Evolutionary conservation across 2,797 vertebrate species (phyloP).

Genomic region (Gambusia yucatana): DNA sequence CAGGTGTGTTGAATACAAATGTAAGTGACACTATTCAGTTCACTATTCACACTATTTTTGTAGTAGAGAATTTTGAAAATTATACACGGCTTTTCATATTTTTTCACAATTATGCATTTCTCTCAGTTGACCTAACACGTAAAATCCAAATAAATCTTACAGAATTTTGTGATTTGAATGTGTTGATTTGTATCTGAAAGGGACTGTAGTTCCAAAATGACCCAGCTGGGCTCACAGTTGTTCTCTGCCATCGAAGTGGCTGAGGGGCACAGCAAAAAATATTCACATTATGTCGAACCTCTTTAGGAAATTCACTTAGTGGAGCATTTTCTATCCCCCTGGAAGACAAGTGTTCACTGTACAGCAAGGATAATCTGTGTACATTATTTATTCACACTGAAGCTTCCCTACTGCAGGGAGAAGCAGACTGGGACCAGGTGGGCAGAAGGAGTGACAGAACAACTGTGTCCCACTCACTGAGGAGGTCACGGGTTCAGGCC

Average conservation of each 20-base stretch:
- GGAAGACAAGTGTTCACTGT: not conserved
- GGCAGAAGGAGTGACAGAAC: not conserved
- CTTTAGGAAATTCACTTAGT: not conserved
- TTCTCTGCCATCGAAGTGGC: not conserved
- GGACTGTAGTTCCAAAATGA: not conserved
- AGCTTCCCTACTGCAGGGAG: not conserved
- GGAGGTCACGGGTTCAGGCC: not conserved
- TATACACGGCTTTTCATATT: not conserved
- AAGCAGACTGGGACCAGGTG: not conserved
- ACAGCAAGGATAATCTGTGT: not conserved
- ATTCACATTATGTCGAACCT: not conserved
- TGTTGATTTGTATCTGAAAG: not conserved
- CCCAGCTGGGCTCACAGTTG: not conserved
- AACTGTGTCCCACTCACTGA: conserved; percentile 2
- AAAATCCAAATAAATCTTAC: not conserved
- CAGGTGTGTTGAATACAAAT: not conserved
- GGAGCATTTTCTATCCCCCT: not conserved
- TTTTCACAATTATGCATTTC: not conserved
- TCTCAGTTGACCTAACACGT: not conserved
- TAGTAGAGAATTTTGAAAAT: not conserved
- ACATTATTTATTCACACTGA: not conserved
- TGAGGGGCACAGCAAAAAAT: not conserved
- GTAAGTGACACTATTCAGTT: not conserved
- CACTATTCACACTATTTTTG: not conserved
- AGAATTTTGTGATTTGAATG: not conserved